phyloP scores from a whole-genome alignment of 2,797 vertebrate genomes.

The Nyctalus aviator region DNA sequence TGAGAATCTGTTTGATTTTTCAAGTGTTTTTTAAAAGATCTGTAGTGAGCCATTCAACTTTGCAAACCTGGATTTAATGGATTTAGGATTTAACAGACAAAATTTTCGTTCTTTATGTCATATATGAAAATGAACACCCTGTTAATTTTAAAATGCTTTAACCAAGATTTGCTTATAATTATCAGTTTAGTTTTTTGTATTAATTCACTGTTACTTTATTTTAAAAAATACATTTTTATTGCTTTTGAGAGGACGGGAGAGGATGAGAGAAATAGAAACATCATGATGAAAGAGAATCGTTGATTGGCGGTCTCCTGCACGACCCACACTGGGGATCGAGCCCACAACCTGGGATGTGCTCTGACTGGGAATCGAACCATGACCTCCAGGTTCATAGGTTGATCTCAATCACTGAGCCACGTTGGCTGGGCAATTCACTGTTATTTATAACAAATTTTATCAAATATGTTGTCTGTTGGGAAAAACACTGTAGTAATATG shows the following conservation, averaged over 20 bases:
- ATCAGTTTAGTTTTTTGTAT: neutral
- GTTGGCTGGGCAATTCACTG: neutral
- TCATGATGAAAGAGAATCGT: neutral
- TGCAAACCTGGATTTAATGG: neutral
- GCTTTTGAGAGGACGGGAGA: neutral
- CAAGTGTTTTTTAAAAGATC: neutral
- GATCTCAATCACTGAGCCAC: neutral
- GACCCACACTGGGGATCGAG: neutral
- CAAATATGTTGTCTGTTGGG: neutral
- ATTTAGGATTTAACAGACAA: neutral
- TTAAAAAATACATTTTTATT: neutral
- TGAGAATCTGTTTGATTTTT: constrained; percentile 45
- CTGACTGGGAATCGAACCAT: neutral
- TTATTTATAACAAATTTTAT: neutral
- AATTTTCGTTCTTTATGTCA: neutral
- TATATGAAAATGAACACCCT: neutral
- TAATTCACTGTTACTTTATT: neutral
- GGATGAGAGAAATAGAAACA: neutral
- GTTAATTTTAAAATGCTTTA: neutral
- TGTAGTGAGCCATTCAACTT: neutral
- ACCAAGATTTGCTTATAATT: neutral
- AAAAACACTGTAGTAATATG: neutral
- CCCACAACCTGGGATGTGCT: neutral
- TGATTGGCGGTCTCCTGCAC: neutral
- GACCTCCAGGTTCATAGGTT: neutral